phyloP scores from a whole-genome alignment of 2,113 vertebrate genomes.

The Sigmodon hispidus region DNA sequence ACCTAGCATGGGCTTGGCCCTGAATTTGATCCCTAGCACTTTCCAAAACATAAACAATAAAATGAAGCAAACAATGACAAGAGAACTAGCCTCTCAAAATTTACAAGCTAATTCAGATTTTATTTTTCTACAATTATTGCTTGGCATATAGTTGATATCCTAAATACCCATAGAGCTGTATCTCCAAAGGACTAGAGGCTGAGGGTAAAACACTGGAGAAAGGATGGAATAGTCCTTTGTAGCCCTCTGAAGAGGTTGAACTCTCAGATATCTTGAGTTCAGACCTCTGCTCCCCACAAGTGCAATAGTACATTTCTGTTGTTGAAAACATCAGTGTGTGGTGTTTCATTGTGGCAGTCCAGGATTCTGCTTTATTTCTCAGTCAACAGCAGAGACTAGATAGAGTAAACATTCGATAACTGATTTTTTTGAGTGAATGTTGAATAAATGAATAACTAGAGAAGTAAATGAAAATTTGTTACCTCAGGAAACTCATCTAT shows the following conservation, averaged over 20 bases:
- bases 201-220: background rate
- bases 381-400: conserved; percentile 34
- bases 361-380: background rate
- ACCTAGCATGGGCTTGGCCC: too few relatives aligned
- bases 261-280: background rate
- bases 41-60: background rate
- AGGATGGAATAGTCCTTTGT: background rate
- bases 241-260: background rate
- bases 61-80: background rate
- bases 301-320: background rate
- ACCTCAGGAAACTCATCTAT: conserved; percentile 57
- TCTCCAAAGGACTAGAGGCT: background rate
- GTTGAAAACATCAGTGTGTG: background rate
- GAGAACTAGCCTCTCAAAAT: background rate
- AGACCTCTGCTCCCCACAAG: background rate
- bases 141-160: background rate
- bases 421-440: conserved; percentile 40
- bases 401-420: conserved; percentile 23
- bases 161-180: background rate
- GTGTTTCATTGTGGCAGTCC: background rate
- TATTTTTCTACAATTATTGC: background rate
- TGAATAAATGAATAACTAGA: conserved; percentile 56
- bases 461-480: conserved; percentile 39
- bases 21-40: background rate
- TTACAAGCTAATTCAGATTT: background rate